Evolutionary conservation across 2,888 invertebrate genomes (phyloP).

Genomic region (Tipula helvola): DNA sequence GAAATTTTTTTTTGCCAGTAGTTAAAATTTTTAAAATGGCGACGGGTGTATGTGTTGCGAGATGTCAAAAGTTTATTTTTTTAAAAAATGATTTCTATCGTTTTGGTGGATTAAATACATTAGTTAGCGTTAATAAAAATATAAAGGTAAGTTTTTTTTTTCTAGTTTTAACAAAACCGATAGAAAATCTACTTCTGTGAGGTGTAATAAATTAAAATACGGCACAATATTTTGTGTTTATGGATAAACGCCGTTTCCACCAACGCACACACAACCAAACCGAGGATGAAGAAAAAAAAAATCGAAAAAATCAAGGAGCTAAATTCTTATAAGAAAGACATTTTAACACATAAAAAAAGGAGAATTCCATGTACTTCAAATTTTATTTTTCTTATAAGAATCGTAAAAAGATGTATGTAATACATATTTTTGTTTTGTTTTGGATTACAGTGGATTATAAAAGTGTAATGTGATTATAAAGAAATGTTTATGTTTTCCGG

Average conservation of each 20-base stretch:
- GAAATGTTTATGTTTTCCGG: background rate
- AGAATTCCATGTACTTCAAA: background rate
- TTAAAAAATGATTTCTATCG: constrained; percentile 48
- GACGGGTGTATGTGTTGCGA: constrained; percentile 47
- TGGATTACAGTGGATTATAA: background rate
- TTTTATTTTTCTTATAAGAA: background rate
- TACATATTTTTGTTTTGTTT: background rate
- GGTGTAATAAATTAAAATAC: background rate
- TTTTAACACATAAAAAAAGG: background rate
- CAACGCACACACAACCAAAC: background rate
- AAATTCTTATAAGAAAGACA: background rate
- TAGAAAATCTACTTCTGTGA: too few species aligned
- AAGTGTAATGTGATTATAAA: background rate
- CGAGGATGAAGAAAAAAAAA: background rate
- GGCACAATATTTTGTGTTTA: background rate
- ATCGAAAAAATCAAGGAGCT: constrained; percentile 4
- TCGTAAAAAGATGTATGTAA: background rate
- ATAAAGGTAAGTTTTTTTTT: constrained; percentile 18
- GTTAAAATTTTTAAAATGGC: constrained; percentile 40
- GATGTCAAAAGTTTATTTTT: constrained; percentile 40
- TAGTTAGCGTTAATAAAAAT: constrained; percentile 23
- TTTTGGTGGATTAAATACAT: constrained; percentile 27
- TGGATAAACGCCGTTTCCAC: background rate
- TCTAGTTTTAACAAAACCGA: constrained; percentile 9
- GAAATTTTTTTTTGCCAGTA: background rate